Percentiles rank a stretch among this genome's conserved stretches.
Conservation (phyloP, 2,113 vertebrate genomes). For the Neogobius melanostomus region DNA sequence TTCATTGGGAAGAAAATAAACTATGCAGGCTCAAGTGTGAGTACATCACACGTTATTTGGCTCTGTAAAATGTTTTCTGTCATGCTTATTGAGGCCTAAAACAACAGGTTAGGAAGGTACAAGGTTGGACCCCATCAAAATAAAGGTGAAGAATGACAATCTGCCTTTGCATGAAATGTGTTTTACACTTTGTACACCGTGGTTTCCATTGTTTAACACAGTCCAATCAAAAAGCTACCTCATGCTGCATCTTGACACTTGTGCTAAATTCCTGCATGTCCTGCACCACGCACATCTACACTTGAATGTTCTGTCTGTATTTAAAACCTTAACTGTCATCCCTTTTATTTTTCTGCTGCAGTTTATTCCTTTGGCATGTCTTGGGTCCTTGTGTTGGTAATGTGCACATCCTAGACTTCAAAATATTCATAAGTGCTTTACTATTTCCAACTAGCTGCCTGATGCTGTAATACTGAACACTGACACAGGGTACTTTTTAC, state of each 20-base stretch:
- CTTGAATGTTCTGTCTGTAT: conserved; percentile 54
- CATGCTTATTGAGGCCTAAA: not conserved
- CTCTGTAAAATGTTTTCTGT: not conserved
- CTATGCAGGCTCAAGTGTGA: conserved; percentile 67
- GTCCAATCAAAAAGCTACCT: conserved; percentile 60
- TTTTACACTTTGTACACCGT: not conserved
- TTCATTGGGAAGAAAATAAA: conserved; percentile 68
- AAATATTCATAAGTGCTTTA: conserved; percentile 38
- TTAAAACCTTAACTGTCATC: conserved; percentile 3
- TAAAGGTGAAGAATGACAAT: not conserved
- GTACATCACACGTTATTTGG: conserved; percentile 32
- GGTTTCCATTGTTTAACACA: not conserved
- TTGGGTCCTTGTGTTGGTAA: conserved; percentile 26
- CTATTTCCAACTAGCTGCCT: conserved; percentile 17
- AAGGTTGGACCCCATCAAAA: not conserved
- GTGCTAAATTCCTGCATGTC: conserved; percentile 42
- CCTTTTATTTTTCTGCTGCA: conserved; percentile 25
- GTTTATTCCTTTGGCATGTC: conserved; percentile 49
- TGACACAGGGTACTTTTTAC: conserved; percentile 3
- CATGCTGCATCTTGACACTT: conserved; percentile 45
- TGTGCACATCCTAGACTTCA: conserved; percentile 27
- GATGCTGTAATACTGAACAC: not conserved
- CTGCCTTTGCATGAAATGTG: not conserved
- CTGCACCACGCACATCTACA: conserved; percentile 28
- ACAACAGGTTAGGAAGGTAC: not conserved